Conservation (phyloP, 1,140 invertebrate genomes). For the Procambarus clarkii region DNA sequence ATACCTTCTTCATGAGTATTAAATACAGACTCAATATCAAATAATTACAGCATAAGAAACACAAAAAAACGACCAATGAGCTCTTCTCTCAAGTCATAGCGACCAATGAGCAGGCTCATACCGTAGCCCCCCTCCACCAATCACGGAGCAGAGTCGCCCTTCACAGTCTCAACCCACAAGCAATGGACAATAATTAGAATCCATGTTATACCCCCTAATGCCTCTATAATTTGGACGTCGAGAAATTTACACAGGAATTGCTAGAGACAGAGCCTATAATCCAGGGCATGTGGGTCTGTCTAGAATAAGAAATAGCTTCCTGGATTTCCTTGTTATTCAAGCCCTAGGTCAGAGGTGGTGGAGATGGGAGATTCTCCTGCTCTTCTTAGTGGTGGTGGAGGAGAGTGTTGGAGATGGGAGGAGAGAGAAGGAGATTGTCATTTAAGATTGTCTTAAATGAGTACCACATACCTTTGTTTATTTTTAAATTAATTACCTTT, state of each 20-base stretch:
- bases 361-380: neutral
- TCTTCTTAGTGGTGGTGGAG: neutral
- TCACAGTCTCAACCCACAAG: conserved; percentile 11
- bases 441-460: too few relatives aligned
- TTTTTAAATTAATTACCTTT: too few relatives aligned
- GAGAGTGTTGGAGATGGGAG: neutral
- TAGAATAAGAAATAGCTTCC: neutral
- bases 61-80: conserved; percentile 10
- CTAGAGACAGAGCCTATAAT: neutral
- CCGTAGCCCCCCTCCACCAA: neutral
- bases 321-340: neutral
- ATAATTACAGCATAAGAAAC: conserved; percentile 2
- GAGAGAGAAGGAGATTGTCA: too few relatives aligned
- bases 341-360: neutral
- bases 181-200: conserved; percentile 8
- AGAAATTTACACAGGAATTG: conserved; percentile 29
- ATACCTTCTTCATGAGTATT: neutral
- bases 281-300: neutral
- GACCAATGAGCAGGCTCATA: neutral
- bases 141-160: neutral
- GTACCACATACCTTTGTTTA: too few relatives aligned
- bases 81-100: neutral
- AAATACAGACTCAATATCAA: conserved; percentile 12
- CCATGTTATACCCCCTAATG: neutral
- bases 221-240: conserved; percentile 6